Conservation (phyloP, 2,797 vertebrate species). For the Dermochelys coriacea region DNA sequence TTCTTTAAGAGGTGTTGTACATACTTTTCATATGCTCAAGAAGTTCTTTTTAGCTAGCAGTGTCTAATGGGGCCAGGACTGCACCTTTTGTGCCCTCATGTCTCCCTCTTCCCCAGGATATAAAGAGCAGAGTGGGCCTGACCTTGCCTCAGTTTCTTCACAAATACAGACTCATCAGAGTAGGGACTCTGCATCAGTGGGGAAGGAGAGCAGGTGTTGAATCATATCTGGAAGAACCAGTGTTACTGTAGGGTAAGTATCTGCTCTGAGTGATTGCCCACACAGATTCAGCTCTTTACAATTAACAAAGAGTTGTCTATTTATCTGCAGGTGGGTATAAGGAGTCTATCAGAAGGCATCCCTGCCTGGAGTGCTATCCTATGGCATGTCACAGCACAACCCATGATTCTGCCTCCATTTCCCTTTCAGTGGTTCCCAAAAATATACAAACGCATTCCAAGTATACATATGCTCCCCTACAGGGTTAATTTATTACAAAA, state of each 20-base stretch:
- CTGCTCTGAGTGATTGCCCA: not conserved
- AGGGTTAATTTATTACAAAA: not conserved
- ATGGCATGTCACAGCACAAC: not conserved
- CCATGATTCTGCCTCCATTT: not conserved
- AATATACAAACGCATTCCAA: not conserved
- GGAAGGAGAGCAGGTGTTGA: not conserved
- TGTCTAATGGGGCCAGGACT: not conserved
- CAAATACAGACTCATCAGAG: not conserved
- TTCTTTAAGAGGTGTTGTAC: not conserved
- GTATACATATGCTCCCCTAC: not conserved
- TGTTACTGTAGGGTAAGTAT: not conserved
- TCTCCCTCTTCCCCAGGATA: not conserved
- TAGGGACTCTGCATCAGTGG: not conserved
- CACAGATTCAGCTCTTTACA: not conserved
- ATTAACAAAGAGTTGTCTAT: not conserved
- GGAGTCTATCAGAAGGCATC: not conserved
- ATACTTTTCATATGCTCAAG: not conserved
- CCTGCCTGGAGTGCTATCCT: not conserved
- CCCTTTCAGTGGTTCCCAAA: not conserved
- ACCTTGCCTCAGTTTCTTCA: not conserved
- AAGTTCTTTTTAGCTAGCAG: not conserved
- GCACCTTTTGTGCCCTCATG: not conserved
- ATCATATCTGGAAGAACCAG: not conserved
- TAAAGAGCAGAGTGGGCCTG: not conserved
- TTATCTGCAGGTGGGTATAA: not conserved